Base-by-base conservation (phyloP, 2,888 invertebrate species). In the Phorcus lineatus region DNA sequence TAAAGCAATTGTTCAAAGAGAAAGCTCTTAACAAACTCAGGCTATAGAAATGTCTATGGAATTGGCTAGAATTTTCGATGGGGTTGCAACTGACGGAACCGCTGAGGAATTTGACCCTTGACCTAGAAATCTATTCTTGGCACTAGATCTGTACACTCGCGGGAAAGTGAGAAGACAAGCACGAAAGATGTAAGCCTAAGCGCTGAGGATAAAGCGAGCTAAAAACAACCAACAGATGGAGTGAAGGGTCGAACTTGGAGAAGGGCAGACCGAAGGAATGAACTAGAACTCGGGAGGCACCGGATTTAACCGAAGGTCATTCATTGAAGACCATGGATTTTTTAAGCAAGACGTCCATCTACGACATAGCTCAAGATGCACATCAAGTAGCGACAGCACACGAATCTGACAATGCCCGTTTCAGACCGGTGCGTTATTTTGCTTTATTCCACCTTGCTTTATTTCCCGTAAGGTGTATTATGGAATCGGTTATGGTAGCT, bases 351-450 rank as follows among this genome's bases (percentile, higher is more conserved):
- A 76, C 76, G 17, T 84, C 87, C 11, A 88, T 90, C 47, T 90
- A 83, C 79, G 89, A 89, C 78, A 85, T 89, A n/a, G 88, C 88
- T 17, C 89, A 89, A 62, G 89, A 87, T 74, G 90, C 89, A 0
- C 86, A 88, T 6, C 89, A 90, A 74, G 84, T 85, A 4, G 87
- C 89, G 6, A 84, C 85, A 13, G 86, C 87, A 11, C 85, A 82
- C 28, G 83, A 80, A 17, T 74, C 78, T 16, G 79, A 55, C 22
- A 76, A 78, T 9, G 67, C n/a, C 47, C 75, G 80, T 40, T 76
- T 76, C 31, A 28, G 76, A 76, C 76, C 76, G 76, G 76, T 76
- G 54, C 55, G 76, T 76, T 31, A 36, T 36, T 36, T 17, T 36
- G 36, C 31, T 19, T n/a, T 55, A 28, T 76, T 76, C 55, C 36